Evolutionary conservation across 1,140 invertebrate species (phyloP).

Genomic region (Drosophila auraria): DNA sequence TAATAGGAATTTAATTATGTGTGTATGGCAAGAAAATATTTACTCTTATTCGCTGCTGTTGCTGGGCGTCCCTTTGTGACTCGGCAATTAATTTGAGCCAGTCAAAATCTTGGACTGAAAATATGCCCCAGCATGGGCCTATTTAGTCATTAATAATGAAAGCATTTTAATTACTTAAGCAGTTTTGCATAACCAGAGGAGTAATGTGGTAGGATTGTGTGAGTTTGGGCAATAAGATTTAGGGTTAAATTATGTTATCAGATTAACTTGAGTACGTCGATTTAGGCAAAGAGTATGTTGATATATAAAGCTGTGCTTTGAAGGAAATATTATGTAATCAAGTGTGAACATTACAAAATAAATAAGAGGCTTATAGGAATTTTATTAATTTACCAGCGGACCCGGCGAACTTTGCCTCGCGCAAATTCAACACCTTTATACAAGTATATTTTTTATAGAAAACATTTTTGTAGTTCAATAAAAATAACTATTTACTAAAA

Average conservation of each 20-base stretch:
- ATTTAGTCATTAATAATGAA: slow-evolving; percentile 30
- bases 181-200: slow-evolving; percentile 7
- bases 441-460: too few species aligned
- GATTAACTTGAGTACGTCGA: neutral
- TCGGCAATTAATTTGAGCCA: slow-evolving; percentile 10
- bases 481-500: too few species aligned
- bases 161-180: slow-evolving; percentile 38
- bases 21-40: slow-evolving; percentile 17
- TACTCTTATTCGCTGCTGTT: slow-evolving; percentile 5
- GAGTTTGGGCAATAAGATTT: neutral
- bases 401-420: too few species aligned
- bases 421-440: too few species aligned
- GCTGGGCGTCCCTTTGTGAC: slow-evolving; percentile 16
- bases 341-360: too few species aligned
- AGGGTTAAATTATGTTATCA: neutral
- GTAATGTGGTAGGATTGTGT: neutral
- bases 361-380: neutral
- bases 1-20: slow-evolving; percentile 58
- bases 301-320: neutral
- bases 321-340: neutral
- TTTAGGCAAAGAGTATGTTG: too few species aligned
- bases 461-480: too few species aligned
- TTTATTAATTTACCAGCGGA: too few species aligned
- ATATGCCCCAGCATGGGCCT: slow-evolving; percentile 3
- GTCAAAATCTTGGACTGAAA: slow-evolving; percentile 16